Conservation (phyloP, 2,113 vertebrate genomes). For the Speoplatyrhinus poulsoni region DNA sequence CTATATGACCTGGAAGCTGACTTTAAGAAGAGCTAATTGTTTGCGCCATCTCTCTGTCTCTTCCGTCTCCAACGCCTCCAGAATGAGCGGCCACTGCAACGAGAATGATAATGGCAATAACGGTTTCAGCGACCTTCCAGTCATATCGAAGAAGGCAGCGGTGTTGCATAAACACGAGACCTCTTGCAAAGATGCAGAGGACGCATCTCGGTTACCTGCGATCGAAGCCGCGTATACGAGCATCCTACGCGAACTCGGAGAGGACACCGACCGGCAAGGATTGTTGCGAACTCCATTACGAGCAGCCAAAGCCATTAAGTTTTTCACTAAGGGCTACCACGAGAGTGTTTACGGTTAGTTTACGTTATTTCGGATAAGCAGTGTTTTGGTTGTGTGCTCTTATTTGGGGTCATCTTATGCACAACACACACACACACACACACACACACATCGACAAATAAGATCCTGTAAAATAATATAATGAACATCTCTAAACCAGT, state of each 20-base stretch:
- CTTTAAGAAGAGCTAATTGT: background rate
- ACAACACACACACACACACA: too few species aligned
- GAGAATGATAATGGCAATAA: conserved; percentile 53
- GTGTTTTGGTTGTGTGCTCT: too few species aligned
- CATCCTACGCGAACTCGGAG: conserved; percentile 79
- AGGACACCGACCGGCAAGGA: conserved; percentile 78
- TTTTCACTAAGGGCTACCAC: conserved; percentile 83
- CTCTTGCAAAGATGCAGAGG: conserved; percentile 64
- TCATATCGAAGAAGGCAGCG: conserved; percentile 56
- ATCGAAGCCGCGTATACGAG: conserved; percentile 76
- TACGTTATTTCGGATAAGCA: too few species aligned
- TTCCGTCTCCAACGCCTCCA: background rate
- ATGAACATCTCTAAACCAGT: too few species aligned
- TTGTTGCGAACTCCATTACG: conserved; percentile 78
- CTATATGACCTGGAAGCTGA: background rate
- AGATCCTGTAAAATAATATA: too few species aligned
- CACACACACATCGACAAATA: too few species aligned
- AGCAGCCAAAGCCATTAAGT: conserved; percentile 84
- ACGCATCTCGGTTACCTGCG: conserved; percentile 47
- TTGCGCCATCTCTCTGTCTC: background rate
- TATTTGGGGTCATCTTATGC: background rate
- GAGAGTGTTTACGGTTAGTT: conserved; percentile 77
- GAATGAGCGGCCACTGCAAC: conserved; percentile 63
- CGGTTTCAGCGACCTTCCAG: conserved; percentile 50
- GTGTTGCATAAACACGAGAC: conserved; percentile 56